phyloP scores from a whole-genome alignment of 1,140 invertebrate genomes.

The Luehdorfia chinensis region DNA sequence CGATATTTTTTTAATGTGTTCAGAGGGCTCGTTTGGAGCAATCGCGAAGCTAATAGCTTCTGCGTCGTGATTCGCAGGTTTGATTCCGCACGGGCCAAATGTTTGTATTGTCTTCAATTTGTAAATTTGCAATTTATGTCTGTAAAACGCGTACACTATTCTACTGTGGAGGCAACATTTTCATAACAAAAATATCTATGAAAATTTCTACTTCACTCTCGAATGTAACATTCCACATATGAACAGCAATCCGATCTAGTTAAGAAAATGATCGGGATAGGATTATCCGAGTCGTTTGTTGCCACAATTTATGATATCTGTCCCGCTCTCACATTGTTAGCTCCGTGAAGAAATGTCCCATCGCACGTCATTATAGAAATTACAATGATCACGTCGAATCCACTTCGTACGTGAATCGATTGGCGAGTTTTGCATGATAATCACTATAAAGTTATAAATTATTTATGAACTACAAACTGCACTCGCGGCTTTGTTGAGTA shows the following conservation, averaged over 20 bases:
- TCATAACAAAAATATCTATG: neutral
- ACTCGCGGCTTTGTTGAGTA: no score
- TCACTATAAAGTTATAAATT: conserved; percentile 5
- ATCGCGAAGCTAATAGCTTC: no score
- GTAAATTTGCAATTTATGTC: no score
- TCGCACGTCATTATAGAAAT: conserved; percentile 24
- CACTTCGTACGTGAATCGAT: conserved; percentile 17
- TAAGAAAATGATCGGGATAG: conserved; percentile 14
- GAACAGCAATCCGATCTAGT: conserved; percentile 13
- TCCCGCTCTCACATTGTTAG: conserved; percentile 22
- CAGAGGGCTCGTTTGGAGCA: no score
- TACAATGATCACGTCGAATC: conserved; percentile 23
- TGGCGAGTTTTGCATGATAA: conserved; percentile 1
- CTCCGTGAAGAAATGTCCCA: conserved; percentile 24
- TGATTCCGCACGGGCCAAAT: no score
- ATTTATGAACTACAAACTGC: no score
- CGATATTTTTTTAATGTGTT: no score
- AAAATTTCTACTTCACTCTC: neutral
- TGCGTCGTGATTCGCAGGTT: no score
- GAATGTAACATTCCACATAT: conserved; percentile 3
- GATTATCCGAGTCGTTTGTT: conserved; percentile 4
- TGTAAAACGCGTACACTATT: no score
- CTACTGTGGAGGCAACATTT: neutral
- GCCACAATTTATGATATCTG: conserved; percentile 10
- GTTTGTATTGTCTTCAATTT: no score